Percentiles rank a stretch among this genome's conserved stretches.
phyloP scores from a whole-genome alignment of 2,113 vertebrate species.

The Oophaga pumilio region DNA sequence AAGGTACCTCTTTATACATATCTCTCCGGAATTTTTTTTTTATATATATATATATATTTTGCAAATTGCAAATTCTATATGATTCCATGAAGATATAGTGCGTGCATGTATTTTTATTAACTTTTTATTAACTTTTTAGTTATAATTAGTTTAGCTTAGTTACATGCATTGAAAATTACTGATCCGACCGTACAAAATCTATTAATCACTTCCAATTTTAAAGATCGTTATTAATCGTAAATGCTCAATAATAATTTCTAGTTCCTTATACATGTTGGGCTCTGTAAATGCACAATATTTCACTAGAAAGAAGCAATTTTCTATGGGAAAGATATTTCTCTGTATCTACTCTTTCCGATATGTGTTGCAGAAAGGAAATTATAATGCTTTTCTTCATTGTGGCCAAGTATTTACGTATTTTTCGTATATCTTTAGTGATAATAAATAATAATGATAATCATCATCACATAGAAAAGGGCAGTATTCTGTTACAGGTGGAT shows the following conservation, averaged over 20 bases:
- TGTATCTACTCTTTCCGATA: neutral
- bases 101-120: neutral
- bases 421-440: neutral
- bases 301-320: no score
- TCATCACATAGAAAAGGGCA: neutral
- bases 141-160: neutral
- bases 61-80: no score
- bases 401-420: neutral
- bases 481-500: neutral
- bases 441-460: no score
- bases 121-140: no score
- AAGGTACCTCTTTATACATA: slow-evolving; percentile 24
- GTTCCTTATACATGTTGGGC: neutral
- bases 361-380: neutral
- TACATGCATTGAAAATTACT: neutral
- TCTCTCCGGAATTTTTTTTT: no score
- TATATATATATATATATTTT: neutral
- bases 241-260: neutral
- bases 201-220: neutral
- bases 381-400: neutral
- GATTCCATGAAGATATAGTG: no score
- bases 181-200: neutral
- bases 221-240: neutral
- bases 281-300: no score
- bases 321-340: no score